Conservation (phyloP, 92 coral and sea anemone species). For the Palythoa grandis region DNA sequence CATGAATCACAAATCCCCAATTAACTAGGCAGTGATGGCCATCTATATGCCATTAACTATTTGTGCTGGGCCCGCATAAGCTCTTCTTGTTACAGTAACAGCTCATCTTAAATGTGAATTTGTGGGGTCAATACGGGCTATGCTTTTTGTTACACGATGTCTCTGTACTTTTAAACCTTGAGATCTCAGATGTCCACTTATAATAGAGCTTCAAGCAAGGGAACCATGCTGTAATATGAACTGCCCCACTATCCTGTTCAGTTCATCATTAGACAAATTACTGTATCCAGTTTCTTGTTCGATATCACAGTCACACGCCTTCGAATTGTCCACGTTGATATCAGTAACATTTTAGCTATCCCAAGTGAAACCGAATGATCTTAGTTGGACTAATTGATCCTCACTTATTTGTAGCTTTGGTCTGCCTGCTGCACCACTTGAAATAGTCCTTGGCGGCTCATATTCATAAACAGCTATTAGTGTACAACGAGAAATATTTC, state of each 20-base stretch:
- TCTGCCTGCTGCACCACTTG: slow-evolving; percentile 36
- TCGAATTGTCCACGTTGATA: slow-evolving; percentile 12
- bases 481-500: slow-evolving; percentile 32
- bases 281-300: slow-evolving; percentile 15
- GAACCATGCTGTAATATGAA: slow-evolving; percentile 9
- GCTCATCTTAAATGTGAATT: slow-evolving; percentile 37
- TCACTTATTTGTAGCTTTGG: slow-evolving; percentile 47
- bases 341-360: neutral
- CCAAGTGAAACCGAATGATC: slow-evolving; percentile 43
- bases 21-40: slow-evolving; percentile 52
- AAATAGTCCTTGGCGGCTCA: slow-evolving; percentile 23
- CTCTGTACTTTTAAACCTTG: too few relatives aligned
- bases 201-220: neutral
- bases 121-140: slow-evolving; percentile 25
- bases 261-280: neutral
- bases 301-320: neutral
- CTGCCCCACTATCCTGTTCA: slow-evolving; percentile 11
- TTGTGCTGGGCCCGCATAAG: slow-evolving; percentile 54
- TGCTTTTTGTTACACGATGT: too few relatives aligned
- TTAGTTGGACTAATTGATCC: slow-evolving; percentile 38
- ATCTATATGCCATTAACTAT: slow-evolving; percentile 61
- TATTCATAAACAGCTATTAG: slow-evolving; percentile 45
- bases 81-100: slow-evolving; percentile 32
- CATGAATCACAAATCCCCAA: slow-evolving; percentile 56
- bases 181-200: slow-evolving; percentile 1